Percentiles rank a stretch among this genome's conserved stretches.
These are phyloP conservation scores for Pachliopta kotzebuea DNA, from an alignment of 2,888 invertebrate species.

Conservation along the genomic window DNA sequence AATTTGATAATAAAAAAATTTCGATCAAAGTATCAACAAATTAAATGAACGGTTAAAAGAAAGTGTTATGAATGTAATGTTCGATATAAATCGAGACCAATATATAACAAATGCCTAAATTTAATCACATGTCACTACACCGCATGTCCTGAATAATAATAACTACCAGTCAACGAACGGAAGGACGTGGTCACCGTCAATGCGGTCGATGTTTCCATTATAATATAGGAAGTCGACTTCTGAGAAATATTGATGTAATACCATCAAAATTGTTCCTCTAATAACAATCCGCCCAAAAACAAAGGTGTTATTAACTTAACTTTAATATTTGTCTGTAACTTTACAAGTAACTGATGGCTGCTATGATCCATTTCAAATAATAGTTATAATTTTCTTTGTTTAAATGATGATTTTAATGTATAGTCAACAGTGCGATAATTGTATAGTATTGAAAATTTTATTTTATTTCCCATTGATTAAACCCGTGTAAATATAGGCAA, in stretches of 20 bases:
- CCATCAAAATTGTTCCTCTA: background rate
- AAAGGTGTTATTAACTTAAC: no score
- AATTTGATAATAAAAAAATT: no score
- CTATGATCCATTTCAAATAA: no score
- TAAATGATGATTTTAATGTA: no score
- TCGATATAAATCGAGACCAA: background rate
- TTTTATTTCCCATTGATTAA: no score
- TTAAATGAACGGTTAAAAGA: background rate
- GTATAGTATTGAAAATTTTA: no score
- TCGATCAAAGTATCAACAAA: background rate
- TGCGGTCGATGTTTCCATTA: constrained; percentile 41
- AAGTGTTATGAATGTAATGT: background rate
- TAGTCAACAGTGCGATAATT: background rate
- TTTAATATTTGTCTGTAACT: no score
- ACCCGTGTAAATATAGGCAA: background rate
- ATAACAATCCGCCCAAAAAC: background rate
- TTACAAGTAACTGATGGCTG: no score
- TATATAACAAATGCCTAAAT: constrained; percentile 34
- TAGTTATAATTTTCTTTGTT: no score
- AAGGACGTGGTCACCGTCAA: constrained; percentile 41
- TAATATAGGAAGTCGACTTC: constrained; percentile 32
- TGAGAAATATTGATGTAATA: constrained; percentile 28
- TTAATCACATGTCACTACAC: constrained; percentile 35
- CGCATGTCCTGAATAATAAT: constrained; percentile 39
- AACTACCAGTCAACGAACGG: constrained; percentile 40